Conservation (phyloP, 1,140 invertebrate species). For the Trichoplusia ni region DNA sequence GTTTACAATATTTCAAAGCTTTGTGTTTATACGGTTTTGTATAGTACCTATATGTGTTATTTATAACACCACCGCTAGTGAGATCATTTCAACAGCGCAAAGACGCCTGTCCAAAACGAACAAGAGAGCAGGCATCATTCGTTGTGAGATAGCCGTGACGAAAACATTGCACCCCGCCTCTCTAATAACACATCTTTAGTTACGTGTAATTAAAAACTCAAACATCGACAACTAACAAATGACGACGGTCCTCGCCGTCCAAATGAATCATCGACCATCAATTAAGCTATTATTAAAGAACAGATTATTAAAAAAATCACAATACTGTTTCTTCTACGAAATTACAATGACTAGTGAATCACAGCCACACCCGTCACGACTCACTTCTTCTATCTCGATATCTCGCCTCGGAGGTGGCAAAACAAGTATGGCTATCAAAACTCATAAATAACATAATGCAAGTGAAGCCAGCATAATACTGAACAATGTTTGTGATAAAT, state of each 20-base stretch:
- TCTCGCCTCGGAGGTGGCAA: conserved; percentile 60
- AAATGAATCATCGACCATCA: conserved; percentile 69
- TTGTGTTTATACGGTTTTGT: not conserved
- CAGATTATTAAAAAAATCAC: conserved; percentile 66
- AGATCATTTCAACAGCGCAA: conserved; percentile 32
- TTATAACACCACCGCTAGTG: no score
- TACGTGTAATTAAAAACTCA: conserved; percentile 79
- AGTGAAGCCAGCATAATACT: conserved; percentile 49
- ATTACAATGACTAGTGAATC: conserved; percentile 61
- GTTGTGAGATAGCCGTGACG: conserved; percentile 54
- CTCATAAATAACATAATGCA: conserved; percentile 53
- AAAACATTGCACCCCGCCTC: conserved; percentile 59
- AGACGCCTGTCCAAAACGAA: conserved; percentile 18
- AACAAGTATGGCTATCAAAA: conserved; percentile 61
- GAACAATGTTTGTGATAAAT: conserved; percentile 63
- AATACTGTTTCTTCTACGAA: conserved; percentile 63
- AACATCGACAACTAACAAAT: conserved; percentile 74
- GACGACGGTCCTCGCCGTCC: conserved; percentile 48
- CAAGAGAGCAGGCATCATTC: conserved; percentile 17
- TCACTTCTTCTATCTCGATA: conserved; percentile 66
- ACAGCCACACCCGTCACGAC: conserved; percentile 62
- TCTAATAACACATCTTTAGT: conserved; percentile 70
- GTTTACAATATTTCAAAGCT: not conserved
- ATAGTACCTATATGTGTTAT: not conserved
- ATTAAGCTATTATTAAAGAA: conserved; percentile 70